Percentiles rank a stretch among this genome's conserved stretches.
phyloP scores from a whole-genome alignment of 1,140 invertebrate genomes.

The Lepidurus arcticus region DNA sequence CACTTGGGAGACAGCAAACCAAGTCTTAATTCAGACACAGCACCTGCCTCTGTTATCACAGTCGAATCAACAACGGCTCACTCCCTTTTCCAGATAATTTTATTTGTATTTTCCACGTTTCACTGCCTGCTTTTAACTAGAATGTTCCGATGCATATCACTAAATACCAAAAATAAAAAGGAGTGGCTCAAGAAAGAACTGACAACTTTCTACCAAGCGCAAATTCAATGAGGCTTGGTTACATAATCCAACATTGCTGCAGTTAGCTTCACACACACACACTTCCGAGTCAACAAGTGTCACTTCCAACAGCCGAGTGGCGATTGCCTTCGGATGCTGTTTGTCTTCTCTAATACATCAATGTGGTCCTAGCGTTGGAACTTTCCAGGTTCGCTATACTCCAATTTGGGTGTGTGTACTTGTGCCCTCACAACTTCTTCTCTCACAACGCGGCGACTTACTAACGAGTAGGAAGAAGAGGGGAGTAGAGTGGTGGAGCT shows the following conservation, averaged over 20 bases:
- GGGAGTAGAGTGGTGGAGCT: background rate
- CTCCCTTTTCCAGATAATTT: background rate
- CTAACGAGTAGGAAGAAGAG: background rate
- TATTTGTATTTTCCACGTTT: background rate
- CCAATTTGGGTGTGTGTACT: background rate
- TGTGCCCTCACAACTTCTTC: background rate
- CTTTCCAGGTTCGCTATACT: background rate
- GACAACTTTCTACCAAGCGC: too few relatives aligned
- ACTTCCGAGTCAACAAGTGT: slow-evolving; percentile 3
- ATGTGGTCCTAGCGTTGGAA: background rate
- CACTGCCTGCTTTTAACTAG: background rate
- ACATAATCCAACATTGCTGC: background rate
- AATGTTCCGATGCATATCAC: background rate
- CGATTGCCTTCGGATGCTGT: background rate
- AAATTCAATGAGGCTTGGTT: background rate
- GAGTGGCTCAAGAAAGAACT: too few relatives aligned
- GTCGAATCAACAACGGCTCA: background rate
- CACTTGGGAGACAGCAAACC: slow-evolving; percentile 6
- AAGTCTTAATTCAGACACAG: background rate
- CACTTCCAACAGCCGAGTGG: background rate
- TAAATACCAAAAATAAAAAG: background rate
- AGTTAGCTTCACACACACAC: background rate
- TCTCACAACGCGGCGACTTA: slow-evolving; percentile 10
- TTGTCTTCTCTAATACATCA: background rate
- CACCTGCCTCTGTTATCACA: slow-evolving; percentile 21